Base-by-base conservation (phyloP, 1,140 invertebrate genomes). In the Drosophila repletoides region DNA sequence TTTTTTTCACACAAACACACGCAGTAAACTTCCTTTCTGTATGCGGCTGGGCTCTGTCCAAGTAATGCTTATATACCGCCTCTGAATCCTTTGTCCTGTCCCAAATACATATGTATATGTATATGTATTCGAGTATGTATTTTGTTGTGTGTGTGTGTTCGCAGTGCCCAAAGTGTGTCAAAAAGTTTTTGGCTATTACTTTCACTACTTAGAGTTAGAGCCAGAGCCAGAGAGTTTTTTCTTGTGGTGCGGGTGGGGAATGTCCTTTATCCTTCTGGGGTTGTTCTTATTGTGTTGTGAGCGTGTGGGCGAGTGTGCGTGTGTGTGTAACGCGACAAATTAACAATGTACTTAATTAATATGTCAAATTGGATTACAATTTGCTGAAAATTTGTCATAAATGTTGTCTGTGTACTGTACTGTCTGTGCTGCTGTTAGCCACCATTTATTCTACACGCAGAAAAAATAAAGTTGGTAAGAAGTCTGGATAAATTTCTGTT, bases 311-410 rank as follows among this genome's bases (percentile, higher is more conserved):
- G 73, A 60, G 46, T 68, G 22, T 33, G 49, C 38, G 7, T 26
- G 53, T 79, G 64, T 68, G 73, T 79, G 79, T 83, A 74, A 79
- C 79, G 74, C 38, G 70, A 74, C 79, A 79, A 83, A 83, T 84
- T 84, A 83, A 84, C 79, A 68, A 75, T 84, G 79, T 84, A 68
- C 55, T 76, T 75, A 86, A 84, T 84, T 86, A 86, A 86, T 86
- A 80, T 86, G 71, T 72, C 55, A 64, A 84, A 75, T 84, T 84
- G 80, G 75, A 83, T 76, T 65, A 72, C 80, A 84, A 86, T 86
- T 84, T 84, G 80, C 71, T 69, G 43, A 72, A 86, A 79, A 84
- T 84, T 84, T 84, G 80, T 86, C 79, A 84, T 60, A 77, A 68
- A 68, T 63, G 56, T 63, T 59, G 55, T 21, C 45, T 36, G 21